Conservation (phyloP, 2,113 vertebrate species). For the Synchiropus splendidus region DNA sequence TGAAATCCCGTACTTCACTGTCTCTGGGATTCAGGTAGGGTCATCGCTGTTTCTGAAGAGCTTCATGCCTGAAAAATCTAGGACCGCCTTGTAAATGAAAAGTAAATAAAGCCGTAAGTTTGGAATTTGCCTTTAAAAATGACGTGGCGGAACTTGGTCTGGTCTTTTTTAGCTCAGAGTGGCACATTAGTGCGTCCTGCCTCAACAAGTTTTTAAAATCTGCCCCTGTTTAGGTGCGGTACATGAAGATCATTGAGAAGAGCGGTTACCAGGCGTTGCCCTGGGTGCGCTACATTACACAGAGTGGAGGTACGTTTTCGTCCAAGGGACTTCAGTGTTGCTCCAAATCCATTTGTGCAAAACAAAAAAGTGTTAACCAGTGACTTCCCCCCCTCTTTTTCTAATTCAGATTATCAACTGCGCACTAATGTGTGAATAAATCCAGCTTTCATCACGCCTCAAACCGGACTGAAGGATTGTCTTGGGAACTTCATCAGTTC, state of each 20-base stretch:
- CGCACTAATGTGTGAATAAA: slow-evolving; percentile 55
- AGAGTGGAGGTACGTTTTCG: slow-evolving; percentile 77
- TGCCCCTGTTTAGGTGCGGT: slow-evolving; percentile 71
- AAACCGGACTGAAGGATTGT: slow-evolving; percentile 27
- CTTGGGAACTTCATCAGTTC: slow-evolving; percentile 26
- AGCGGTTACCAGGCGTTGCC: slow-evolving; percentile 80
- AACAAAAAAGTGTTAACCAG: not conserved
- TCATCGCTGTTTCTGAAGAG: not conserved
- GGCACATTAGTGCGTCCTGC: slow-evolving; percentile 4
- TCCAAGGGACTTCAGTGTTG: too few species aligned
- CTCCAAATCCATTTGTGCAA: too few species aligned
- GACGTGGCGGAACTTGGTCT: too few species aligned
- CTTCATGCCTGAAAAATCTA: too few species aligned
- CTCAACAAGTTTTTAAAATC: slow-evolving; percentile 9
- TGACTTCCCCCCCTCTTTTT: slow-evolving; percentile 3
- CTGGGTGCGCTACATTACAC: slow-evolving; percentile 91
- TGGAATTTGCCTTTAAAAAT: too few species aligned
- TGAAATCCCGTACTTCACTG: slow-evolving; percentile 93
- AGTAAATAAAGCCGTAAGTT: too few species aligned
- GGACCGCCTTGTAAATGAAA: too few species aligned
- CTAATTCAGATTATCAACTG: slow-evolving; percentile 67
- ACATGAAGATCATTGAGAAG: slow-evolving; percentile 95
- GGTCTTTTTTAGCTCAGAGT: not conserved
- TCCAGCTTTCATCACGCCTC: slow-evolving; percentile 11
- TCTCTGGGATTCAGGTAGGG: slow-evolving; percentile 87